Conservation (phyloP, 2,888 invertebrate species). For the Leptopterna dolabrata region DNA sequence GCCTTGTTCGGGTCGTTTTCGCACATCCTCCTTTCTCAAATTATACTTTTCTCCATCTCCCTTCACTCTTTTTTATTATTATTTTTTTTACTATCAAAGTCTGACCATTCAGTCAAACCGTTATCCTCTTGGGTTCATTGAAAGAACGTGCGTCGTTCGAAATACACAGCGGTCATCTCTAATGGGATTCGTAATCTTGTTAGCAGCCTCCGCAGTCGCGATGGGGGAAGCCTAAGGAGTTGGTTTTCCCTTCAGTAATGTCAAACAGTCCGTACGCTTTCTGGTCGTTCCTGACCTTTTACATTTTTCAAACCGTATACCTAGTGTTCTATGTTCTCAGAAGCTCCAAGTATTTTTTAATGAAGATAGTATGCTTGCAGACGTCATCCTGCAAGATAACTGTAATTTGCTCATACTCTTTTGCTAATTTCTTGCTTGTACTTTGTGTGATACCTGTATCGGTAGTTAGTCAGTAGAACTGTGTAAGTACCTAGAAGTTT, state of each 20-base stretch:
- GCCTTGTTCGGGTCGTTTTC: not conserved
- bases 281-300: slow-evolving; percentile 48
- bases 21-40: not conserved
- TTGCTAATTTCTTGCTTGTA: not conserved
- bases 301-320: slow-evolving; percentile 40
- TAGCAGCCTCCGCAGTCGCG: not conserved
- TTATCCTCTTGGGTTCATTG: not conserved
- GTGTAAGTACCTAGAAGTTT: too few relatives aligned
- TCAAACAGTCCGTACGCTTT: slow-evolving; percentile 10
- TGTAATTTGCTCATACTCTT: not conserved
- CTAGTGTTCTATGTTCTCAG: slow-evolving; percentile 44
- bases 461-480: too few relatives aligned
- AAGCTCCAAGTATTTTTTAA: slow-evolving; percentile 49
- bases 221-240: slow-evolving; percentile 33
- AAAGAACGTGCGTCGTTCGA: slow-evolving; percentile 6
- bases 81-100: not conserved
- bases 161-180: not conserved
- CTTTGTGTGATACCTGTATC: too few relatives aligned
- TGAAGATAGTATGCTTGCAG: slow-evolving; percentile 48
- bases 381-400: slow-evolving; percentile 42
- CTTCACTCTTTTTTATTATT: not conserved
- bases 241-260: slow-evolving; percentile 12
- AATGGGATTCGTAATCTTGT: slow-evolving; percentile 49
- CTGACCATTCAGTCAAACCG: not conserved
- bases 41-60: not conserved